Evolutionary conservation across 2,888 invertebrate genomes (phyloP).

Genomic region (Chalcis sispes): DNA sequence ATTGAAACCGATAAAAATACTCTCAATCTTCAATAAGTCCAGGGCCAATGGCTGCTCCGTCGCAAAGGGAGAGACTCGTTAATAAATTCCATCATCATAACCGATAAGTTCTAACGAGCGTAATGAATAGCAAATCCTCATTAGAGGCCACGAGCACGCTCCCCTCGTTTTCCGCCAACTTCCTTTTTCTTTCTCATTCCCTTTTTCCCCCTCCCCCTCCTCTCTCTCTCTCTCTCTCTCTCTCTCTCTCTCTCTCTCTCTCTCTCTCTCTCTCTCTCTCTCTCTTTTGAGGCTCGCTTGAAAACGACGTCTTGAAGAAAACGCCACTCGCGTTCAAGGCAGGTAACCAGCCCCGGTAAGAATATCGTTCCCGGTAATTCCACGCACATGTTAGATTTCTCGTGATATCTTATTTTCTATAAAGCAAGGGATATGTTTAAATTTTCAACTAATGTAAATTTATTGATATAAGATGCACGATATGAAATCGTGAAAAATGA

Average conservation of each 20-base stretch:
- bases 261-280: not conserved
- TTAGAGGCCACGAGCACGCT: slow-evolving; percentile 49
- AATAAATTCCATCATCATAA: slow-evolving; percentile 51
- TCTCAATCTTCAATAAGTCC: slow-evolving; percentile 43
- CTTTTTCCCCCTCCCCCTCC: not conserved
- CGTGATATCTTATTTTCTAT: too few relatives aligned
- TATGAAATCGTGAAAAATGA: too few relatives aligned
- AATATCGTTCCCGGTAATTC: slow-evolving; percentile 7
- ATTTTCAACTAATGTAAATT: too few relatives aligned
- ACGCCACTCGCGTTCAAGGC: not conserved
- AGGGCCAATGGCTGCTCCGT: slow-evolving; percentile 23
- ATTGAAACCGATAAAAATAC: slow-evolving; percentile 44
- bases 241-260: slow-evolving; percentile 7
- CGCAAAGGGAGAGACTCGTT: slow-evolving; percentile 25
- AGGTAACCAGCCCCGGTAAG: not conserved
- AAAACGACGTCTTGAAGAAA: not conserved
- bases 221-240: not conserved
- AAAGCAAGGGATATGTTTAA: too few relatives aligned
- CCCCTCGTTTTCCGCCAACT: slow-evolving; percentile 37
- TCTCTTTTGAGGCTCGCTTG: not conserved
- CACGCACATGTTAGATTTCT: not conserved
- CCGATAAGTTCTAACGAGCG: slow-evolving; percentile 53
- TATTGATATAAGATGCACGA: too few relatives aligned
- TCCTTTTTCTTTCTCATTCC: slow-evolving; percentile 1
- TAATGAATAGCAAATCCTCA: slow-evolving; percentile 56